Base-by-base conservation (phyloP, 1,140 invertebrate genomes). In the Heterodera schachtii region DNA sequence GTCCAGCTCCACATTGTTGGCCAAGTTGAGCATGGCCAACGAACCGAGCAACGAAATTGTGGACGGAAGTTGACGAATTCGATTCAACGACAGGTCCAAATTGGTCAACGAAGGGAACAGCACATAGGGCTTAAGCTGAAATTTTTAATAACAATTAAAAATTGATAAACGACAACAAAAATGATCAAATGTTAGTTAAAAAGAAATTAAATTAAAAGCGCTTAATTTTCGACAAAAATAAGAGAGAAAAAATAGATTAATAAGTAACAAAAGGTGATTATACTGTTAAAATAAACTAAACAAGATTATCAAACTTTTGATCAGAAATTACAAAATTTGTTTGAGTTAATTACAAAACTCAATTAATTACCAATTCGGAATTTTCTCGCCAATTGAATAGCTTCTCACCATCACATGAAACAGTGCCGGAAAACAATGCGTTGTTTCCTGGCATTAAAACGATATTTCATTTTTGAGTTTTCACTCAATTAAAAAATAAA, bases 11-110 rank as follows among this genome's bases (percentile, higher is more conserved):
- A 92, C 91, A 91, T 98, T 98, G 49, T 94, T 94, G 88, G 94
- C 95, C 7, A 98, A 93, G 90, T 97, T 97, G 8, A 99, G 91
- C n/a, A 98, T 95, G 60, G 96, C 96, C 0, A 99, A 91, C 89
- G 95, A 95, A 67, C 91, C 92, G 1, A 98, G 92, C 88, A 97
- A 94, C 83, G 95, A 93, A 74, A 98, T 93, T 73, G 94, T 94
- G 0, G 93, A 90, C 2, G 97, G 95, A 70, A 99, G 93, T 86
- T 93, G 93, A 82, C 91, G 92, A 13, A 82, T 43, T 49, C 70
- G 47, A 67, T 82, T 82, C 43, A 83, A 41, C 3, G 79, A 82
- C n/a, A 82, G 60, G 74, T 82, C 81, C 11, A 82, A 16, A 3
- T 16, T 31, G 49, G 73, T 57, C 46, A 82, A 66, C 67, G 69